Conservation (phyloP, 1,140 invertebrate species). For the Drosophila tropicalis region DNA sequence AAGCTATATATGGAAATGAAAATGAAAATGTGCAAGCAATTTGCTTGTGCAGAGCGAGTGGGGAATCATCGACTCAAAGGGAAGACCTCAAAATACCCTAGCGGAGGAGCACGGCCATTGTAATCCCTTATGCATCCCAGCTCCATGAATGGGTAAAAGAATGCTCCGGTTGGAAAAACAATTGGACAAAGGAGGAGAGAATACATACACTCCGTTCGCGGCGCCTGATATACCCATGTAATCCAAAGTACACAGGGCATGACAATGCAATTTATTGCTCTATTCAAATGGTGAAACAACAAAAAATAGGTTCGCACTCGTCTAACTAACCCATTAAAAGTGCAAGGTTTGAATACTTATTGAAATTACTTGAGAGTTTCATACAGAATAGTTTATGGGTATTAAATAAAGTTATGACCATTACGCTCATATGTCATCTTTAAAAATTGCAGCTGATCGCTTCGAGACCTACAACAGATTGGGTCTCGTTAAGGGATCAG, state of each 20-base stretch:
- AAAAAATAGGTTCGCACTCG: slow-evolving; percentile 29
- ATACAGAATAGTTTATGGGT: background rate
- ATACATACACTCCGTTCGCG: too few species aligned
- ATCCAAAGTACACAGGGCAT: too few species aligned
- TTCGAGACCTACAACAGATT: too few species aligned
- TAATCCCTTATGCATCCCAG: too few species aligned
- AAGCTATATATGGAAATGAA: slow-evolving; percentile 40
- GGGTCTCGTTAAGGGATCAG: too few species aligned
- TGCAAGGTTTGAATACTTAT: slow-evolving; percentile 28
- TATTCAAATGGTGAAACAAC: slow-evolving; percentile 20
- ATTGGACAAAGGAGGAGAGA: too few species aligned
- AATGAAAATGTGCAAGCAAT: slow-evolving; percentile 36
- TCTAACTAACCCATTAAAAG: slow-evolving; percentile 1
- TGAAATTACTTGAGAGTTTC: slow-evolving; percentile 17
- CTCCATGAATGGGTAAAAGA: too few species aligned
- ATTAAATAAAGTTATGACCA: background rate
- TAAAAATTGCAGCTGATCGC: background rate
- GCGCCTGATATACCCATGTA: too few species aligned
- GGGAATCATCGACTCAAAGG: background rate
- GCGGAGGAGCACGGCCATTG: too few species aligned
- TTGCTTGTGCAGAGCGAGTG: background rate
- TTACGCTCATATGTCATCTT: background rate
- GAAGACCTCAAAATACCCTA: background rate
- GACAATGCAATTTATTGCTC: slow-evolving; percentile 40
- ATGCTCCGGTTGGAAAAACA: too few species aligned